Evolutionary conservation across 2,113 vertebrate species (phyloP), one percentile per base, ranked within the genome.

Genomic region (Malurus elegans): DNA sequence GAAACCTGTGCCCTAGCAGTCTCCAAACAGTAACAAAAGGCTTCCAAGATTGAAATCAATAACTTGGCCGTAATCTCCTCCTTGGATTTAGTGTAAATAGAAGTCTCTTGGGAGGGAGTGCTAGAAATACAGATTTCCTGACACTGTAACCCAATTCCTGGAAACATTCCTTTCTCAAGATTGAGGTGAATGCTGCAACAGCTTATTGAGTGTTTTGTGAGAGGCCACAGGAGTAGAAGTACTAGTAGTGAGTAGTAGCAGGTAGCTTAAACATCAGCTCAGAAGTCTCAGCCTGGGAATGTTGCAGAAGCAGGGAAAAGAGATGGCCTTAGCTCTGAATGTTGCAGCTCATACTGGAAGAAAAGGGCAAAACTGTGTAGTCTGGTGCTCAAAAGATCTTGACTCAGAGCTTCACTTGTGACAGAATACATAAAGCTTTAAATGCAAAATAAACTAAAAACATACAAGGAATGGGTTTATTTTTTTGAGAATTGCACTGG

Each of bases 101-200:
- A 90, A 79, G 34, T 92, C 90, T 90, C 74, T 90, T 86, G 81
- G 64, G 87, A 94, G 61, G 15, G 8, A 82, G 40, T 61, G 45
- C 66, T 87, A 82, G 91, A 94, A 92, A 92, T 80, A 64, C 32
- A 90, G 81, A 93, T 90, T 82, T 95, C 71, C 87, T 95, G 85
- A 94, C 64, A 45, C 54, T 71, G 94, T 88, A 91, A 96, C 74
- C 71, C 88, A 96, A 80, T 86, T 96, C 90, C 85, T 95, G 81
- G 91, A 93, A 93, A 71, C 87, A 95, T 88, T 96, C 81, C 67
- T 92, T 95, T 96, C 90, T 90, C 81, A 92, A 76, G 85, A 48
- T 64, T 88, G 32, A 78, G 58, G 64, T 88, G 87, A 92, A 76
- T 64, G 60, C 85, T 90, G 38, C n/a, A 67, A 67, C 79, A 92